Evolutionary conservation across 2,113 vertebrate genomes (phyloP).

Genomic region (Poeciliopsis retropinna): DNA sequence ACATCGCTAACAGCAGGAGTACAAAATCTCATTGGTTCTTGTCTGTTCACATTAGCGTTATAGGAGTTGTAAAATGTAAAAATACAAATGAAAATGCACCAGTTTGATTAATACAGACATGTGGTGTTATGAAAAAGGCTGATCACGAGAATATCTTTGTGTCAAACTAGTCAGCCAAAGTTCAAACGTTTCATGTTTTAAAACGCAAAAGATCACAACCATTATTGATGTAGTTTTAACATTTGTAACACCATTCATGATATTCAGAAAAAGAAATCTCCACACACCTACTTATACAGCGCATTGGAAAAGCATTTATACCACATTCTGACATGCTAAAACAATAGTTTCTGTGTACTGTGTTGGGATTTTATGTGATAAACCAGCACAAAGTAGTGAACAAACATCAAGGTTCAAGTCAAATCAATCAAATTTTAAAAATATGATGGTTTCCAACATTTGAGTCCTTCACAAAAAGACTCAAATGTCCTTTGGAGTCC

Average conservation of each 20-base stretch:
- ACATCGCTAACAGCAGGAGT: conserved; percentile 11
- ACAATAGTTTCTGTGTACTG: background rate
- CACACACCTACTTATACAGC: background rate
- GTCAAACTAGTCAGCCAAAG: background rate
- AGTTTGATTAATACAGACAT: conserved; percentile 4
- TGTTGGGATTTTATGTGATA: background rate
- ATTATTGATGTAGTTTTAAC: background rate
- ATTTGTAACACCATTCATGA: conserved; percentile 7
- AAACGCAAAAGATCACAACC: no score
- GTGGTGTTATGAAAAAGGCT: background rate
- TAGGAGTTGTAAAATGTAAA: background rate
- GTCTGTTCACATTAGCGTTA: conserved; percentile 18
- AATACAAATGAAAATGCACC: background rate
- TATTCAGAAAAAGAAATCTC: conserved; percentile 2
- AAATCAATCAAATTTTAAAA: background rate
- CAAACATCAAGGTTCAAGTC: no score
- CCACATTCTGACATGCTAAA: background rate
- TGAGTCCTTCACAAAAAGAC: background rate
- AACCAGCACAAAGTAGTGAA: background rate
- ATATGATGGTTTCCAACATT: background rate
- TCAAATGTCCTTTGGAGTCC: no score
- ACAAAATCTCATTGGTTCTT: conserved; percentile 26
- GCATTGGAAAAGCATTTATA: background rate
- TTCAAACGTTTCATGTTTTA: background rate
- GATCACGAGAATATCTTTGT: background rate